Evolutionary conservation across 2,888 invertebrate genomes (phyloP).

Genomic region (Lepeophtheirus nordmannii): DNA sequence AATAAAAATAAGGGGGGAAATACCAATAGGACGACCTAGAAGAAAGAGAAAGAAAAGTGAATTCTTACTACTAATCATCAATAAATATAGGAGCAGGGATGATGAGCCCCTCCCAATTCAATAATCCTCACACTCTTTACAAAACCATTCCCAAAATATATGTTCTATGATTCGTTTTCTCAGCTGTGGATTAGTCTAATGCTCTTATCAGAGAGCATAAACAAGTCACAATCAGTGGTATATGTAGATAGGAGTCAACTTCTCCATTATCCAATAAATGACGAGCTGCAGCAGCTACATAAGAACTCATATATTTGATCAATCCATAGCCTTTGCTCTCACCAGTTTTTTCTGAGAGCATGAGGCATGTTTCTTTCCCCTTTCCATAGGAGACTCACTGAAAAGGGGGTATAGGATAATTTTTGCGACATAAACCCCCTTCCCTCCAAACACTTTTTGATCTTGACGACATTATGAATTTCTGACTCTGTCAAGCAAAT

Average conservation of each 20-base stretch:
- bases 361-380: conserved; percentile 38
- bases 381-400: conserved; percentile 37
- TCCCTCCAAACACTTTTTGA: not conserved
- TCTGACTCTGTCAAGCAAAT: conserved; percentile 14
- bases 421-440: conserved; percentile 37
- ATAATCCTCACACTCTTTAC: too few relatives aligned
- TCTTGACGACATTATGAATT: conserved; percentile 11
- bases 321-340: conserved; percentile 40
- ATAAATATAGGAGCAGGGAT: too few relatives aligned
- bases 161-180: too few relatives aligned
- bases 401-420: conserved; percentile 36
- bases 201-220: too few relatives aligned
- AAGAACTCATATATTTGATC: conserved; percentile 40
- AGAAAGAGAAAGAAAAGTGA: too few relatives aligned
- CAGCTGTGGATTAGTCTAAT: too few relatives aligned
- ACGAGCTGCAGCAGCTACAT: conserved; percentile 38
- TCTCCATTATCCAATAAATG: conserved; percentile 36
- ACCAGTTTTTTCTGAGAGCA: conserved; percentile 32
- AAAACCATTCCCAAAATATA: too few relatives aligned
- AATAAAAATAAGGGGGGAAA: too few relatives aligned
- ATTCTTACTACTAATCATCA: too few relatives aligned
- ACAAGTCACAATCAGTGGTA: conserved; percentile 39
- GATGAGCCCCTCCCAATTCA: too few relatives aligned
- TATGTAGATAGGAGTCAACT: conserved; percentile 32
- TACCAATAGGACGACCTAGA: too few relatives aligned